Evolutionary conservation across 2,113 vertebrate species (phyloP), one percentile per base, ranked within the genome.

Genomic region (Megalops atlanticus): DNA sequence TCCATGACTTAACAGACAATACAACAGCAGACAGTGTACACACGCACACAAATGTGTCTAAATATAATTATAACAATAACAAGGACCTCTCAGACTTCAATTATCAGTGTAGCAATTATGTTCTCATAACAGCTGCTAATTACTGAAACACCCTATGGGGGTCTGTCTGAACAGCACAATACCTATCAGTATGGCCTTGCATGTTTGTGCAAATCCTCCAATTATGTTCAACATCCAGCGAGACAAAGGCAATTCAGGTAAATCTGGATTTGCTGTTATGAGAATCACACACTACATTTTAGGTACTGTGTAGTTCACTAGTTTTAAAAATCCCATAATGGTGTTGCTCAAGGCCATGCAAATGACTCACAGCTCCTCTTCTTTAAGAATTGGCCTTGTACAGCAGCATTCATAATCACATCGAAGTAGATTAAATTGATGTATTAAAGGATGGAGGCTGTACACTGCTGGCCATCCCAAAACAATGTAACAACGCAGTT

Each of bases 61-160:
- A 69, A 33, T 14, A 38, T 38, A 16, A 49, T 16, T n/a, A 21
- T 18, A 73, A 18, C 73, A 40, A 41, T 12, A 45, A 7, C 73
- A 43, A 21, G 8, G 41, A 4, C 41, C 39, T 45, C 39, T 74
- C 38, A 27, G 38, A 6, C 40, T 2, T 39, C 73, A 43, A 74
- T 45, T 40, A 74, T 40, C 39, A 74, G 21, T 43, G 73, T 45
- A 31, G 4, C 40, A 74, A 74, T 74, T 74, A 41, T 74, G 39
- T 41, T 12, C 73, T 43, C 69, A 74, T 31, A 74, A 74, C 73
- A 45, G 5, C 24, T 74, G 73, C 39, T 41, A 74, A 45, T 74
- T 74, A n/a, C 24, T 18, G 21, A 41, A n/a, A 16, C 18, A 40
- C 8, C 40, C 73, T n/a, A n/a, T n/a, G n/a, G n/a, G n/a, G n/a